Percentiles rank a stretch among this genome's conserved stretches.
These are phyloP conservation scores for Pachyramphus minor DNA, from an alignment of 2,113 vertebrate species.

Conservation along the genomic window DNA sequence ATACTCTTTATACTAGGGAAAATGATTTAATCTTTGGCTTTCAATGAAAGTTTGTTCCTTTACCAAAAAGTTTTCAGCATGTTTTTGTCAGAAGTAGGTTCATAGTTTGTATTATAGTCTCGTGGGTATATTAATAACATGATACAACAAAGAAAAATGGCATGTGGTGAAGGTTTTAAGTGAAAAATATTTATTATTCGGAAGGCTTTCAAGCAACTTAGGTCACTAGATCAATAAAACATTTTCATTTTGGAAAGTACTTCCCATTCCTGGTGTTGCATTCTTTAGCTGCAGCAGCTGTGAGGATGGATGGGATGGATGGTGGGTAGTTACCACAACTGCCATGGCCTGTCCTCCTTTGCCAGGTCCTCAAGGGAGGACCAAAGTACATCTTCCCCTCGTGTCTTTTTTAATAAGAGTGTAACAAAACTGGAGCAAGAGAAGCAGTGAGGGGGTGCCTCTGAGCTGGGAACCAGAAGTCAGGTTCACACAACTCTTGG, in stretches of 20 bases:
- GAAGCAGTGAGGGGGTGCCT: not conserved
- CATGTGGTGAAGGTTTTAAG: constrained; percentile 32
- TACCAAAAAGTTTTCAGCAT: constrained; percentile 59
- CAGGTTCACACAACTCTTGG: fast-evolving
- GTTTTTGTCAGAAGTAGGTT: constrained; percentile 37
- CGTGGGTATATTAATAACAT: constrained; percentile 38
- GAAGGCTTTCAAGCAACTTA: constrained; percentile 21
- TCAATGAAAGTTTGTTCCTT: constrained; percentile 17
- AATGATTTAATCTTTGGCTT: constrained; percentile 48
- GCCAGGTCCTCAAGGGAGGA: not conserved
- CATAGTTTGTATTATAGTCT: constrained; percentile 12
- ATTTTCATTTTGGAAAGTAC: constrained; percentile 23
- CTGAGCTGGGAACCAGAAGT: fast-evolving
- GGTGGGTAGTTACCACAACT: not conserved
- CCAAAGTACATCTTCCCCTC: not conserved
- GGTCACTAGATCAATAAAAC: constrained; percentile 56
- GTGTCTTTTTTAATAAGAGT: not conserved
- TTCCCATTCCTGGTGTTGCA: not conserved
- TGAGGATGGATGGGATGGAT: not conserved
- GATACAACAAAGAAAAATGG: constrained; percentile 43
- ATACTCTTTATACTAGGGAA: not conserved
- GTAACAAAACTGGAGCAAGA: not conserved
- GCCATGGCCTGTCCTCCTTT: not conserved
- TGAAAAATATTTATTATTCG: constrained; percentile 51
- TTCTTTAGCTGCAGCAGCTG: not conserved